Percentiles rank a stretch among this genome's conserved stretches.
Evolutionary conservation across 2,797 vertebrate genomes (phyloP).

Genomic region (Sebastes iracundus): DNA sequence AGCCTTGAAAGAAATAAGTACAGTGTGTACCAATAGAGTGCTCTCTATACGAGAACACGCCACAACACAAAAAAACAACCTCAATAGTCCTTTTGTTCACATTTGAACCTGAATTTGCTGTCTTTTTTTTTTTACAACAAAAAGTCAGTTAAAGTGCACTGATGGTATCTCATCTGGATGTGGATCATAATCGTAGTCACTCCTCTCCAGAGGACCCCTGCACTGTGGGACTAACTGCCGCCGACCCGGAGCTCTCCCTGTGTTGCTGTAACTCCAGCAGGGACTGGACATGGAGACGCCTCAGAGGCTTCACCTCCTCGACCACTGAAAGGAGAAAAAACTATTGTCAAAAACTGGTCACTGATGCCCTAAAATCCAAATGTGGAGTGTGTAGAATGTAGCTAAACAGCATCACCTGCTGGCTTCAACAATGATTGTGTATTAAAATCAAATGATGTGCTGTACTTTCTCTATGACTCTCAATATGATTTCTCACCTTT

Average conservation of each 20-base stretch:
- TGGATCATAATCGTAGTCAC: not conserved
- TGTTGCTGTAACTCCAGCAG: conserved; percentile 75
- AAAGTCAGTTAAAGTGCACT: not conserved
- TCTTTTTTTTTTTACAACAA: not conserved
- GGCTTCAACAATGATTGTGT: not conserved
- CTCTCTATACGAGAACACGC: not conserved
- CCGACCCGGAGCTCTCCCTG: conserved; percentile 3
- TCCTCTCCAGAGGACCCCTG: conserved; percentile 24
- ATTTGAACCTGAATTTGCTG: not conserved
- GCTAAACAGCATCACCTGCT: conserved; percentile 64
- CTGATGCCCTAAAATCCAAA: not conserved
- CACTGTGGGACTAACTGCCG: not conserved
- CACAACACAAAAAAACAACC: not conserved
- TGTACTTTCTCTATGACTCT: not conserved
- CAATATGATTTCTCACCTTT: conserved; percentile 64
- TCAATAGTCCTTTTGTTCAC: not conserved
- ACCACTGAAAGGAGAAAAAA: conserved; percentile 69
- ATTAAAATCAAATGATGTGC: not conserved
- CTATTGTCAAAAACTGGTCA: rapidly evolving
- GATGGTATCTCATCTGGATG: not conserved
- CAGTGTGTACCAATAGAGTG: not conserved
- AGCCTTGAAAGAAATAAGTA: not conserved
- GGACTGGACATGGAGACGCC: conserved; percentile 77
- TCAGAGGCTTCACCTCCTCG: conserved; percentile 80
- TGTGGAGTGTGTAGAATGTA: not conserved